Evolutionary conservation across 2,888 invertebrate genomes (phyloP).

Genomic region (Nymphalis urticae): DNA sequence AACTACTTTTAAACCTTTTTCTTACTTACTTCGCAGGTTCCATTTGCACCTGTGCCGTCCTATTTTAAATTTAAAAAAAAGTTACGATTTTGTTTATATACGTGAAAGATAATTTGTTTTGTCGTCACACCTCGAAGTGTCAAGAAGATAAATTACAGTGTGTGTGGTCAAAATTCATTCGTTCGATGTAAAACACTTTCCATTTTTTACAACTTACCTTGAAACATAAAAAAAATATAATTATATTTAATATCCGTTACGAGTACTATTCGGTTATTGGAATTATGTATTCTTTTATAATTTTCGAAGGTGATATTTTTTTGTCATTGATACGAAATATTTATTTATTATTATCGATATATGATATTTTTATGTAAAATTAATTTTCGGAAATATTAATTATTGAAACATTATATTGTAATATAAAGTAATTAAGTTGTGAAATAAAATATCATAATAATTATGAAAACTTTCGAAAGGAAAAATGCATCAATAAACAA

Average conservation of each 20-base stretch:
- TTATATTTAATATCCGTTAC: not conserved
- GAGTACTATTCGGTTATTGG: not conserved
- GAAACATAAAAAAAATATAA: not conserved
- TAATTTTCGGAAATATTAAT: too few relatives aligned
- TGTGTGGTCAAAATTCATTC: conserved; percentile 21
- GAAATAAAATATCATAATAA: too few relatives aligned
- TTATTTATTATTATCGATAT: too few relatives aligned
- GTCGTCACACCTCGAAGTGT: conserved; percentile 22
- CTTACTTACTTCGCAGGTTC: too few relatives aligned
- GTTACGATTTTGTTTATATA: too few relatives aligned
- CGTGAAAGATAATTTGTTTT: not conserved
- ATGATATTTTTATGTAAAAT: not conserved
- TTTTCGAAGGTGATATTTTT: not conserved
- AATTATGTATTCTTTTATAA: not conserved
- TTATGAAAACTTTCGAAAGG: not conserved
- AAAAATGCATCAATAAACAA: conserved; percentile 6
- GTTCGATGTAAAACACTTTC: conserved; percentile 25
- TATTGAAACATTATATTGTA: too few relatives aligned
- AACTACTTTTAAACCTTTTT: too few relatives aligned
- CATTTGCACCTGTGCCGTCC: too few relatives aligned
- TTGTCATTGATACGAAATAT: not conserved
- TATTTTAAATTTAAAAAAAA: conserved; percentile 1
- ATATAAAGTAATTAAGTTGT: too few relatives aligned
- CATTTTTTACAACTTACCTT: conserved; percentile 1
- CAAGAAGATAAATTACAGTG: conserved; percentile 27